Evolutionary conservation across 2,888 invertebrate species (phyloP), one percentile per base, ranked within the genome.

Genomic region (Aromia moschata): DNA sequence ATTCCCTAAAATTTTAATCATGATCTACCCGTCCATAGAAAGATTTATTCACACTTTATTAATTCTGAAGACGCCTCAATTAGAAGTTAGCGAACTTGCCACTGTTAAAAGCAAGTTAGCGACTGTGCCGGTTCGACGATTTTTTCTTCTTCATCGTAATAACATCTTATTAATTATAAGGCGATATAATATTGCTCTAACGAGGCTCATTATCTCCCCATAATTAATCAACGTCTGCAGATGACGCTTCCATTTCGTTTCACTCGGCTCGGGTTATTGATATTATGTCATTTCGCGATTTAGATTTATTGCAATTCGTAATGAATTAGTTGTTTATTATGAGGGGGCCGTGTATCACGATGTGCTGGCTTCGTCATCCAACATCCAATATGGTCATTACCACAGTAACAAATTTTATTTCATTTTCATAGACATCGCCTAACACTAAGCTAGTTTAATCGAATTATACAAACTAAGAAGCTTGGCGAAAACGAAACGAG

Each of bases 221-320:
- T 74, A 72, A 74, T 73, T 74, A 73, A 73, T 72, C 72, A 75
- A 74, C 58, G 74, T 72, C 71, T 74, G 72, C 73, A 74, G 72
- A 75, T 75, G 74, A 73, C 72, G 74, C 70, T 67, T 60, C 58
- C 60, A 57, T 68, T 68, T 54, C 49, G 33, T 30, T 49, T 56
- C 46, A 43, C 12, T 46, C 49, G 15, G 11, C 49, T 49, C 14
- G 43, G 43, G 18, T 36, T 49, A 46, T 55, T 45, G 55, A 46
- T 55, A 55, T 55, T 36, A 31, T 54, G 54, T 54, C 54, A 54
- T 44, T 33, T 4, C 20, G 37, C 36, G 10, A 45, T 38, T 43
- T 45, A 46, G 55, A 55, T 55, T 45, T 55, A 55, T 55, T n/a
- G 37, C 55, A 36, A 45, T 37, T 45, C 38, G 12, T 55, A 43